These are phyloP conservation scores for Prosopocoilus inquinatus DNA, from an alignment of 2,888 invertebrate genomes.

Conservation along the genomic window DNA sequence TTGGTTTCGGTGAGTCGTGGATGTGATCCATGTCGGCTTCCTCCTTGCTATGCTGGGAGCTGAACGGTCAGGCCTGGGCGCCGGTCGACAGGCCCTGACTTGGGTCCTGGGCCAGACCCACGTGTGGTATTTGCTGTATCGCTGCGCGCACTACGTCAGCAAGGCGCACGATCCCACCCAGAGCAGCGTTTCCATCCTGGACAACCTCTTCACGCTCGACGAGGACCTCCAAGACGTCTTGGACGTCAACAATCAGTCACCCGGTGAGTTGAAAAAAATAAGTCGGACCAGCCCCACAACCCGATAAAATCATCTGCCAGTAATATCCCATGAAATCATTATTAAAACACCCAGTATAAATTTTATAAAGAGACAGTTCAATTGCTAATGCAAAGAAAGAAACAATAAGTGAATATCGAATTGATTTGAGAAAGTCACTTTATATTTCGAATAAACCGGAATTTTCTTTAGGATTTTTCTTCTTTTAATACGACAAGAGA, in stretches of 20 bases:
- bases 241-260: conserved; percentile 21
- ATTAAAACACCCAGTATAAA: no score
- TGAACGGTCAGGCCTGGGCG: conserved; percentile 40
- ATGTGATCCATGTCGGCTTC: no score
- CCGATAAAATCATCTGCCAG: no score
- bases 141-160: conserved; percentile 59
- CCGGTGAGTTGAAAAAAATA: conserved; percentile 10
- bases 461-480: no score
- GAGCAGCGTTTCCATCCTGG: conserved; percentile 60
- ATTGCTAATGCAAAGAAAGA: no score
- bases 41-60: conserved; percentile 40
- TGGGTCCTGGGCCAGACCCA: conserved; percentile 65
- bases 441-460: no score
- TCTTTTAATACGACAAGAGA: no score
- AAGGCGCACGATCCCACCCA: conserved; percentile 41
- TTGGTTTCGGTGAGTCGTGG: no score
- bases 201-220: conserved; percentile 62
- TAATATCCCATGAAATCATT: no score
- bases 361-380: no score
- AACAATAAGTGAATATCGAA: no score
- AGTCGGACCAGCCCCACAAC: background rate
- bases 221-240: conserved; percentile 40
- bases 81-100: conserved; percentile 48
- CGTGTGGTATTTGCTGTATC: conserved; percentile 61
- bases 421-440: no score